Evolutionary conservation across 2,113 vertebrate species (phyloP).

Genomic region (Nothocercus nigrocapillus): DNA sequence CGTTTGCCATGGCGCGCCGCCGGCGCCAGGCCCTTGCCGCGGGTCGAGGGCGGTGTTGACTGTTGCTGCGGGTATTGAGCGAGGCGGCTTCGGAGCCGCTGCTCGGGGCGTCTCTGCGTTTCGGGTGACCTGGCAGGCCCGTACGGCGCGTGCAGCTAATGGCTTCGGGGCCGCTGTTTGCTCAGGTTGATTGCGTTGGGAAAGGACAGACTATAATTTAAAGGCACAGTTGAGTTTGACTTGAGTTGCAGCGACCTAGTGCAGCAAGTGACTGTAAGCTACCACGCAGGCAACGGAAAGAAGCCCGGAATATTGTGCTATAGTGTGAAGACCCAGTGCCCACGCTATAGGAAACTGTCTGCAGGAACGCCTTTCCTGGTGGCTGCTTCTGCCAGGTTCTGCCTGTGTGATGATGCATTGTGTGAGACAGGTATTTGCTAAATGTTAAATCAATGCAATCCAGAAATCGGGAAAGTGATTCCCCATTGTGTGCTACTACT

Average conservation of each 20-base stretch:
- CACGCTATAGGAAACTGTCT: constrained; percentile 1
- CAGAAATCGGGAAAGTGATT: background rate
- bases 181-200: background rate
- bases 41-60: background rate
- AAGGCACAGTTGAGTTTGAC: background rate
- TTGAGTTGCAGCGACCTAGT: background rate
- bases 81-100: background rate
- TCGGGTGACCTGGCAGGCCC: background rate
- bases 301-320: background rate
- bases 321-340: background rate
- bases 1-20: background rate
- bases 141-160: background rate
- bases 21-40: background rate
- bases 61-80: background rate
- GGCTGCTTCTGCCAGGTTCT: background rate
- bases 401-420: background rate
- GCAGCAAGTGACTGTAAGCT: background rate
- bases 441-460: background rate
- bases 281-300: background rate
- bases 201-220: background rate
- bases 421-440: background rate
- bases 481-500: background rate
- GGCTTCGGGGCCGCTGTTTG: background rate
- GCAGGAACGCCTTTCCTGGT: background rate
- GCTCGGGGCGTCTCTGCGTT: background rate